phyloP scores from a whole-genome alignment of 2,888 invertebrate species.

The Lasius platythorax region DNA sequence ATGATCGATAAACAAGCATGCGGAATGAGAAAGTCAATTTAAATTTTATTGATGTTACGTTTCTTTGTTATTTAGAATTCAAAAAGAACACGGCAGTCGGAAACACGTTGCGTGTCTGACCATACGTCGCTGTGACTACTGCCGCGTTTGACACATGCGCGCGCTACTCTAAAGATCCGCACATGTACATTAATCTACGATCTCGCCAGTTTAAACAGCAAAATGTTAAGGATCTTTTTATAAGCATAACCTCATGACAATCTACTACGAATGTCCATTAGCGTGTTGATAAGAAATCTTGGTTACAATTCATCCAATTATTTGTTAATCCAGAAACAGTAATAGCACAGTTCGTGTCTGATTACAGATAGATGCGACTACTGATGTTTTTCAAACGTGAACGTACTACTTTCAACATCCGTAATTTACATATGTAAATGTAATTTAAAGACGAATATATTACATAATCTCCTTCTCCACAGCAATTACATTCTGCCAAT shows the following conservation, averaged over 20 bases:
- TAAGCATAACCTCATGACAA: background rate
- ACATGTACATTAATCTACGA: constrained; percentile 21
- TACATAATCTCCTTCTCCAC: background rate
- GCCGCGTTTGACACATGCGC: background rate
- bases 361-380: background rate
- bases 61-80: constrained; percentile 31
- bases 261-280: constrained; percentile 15
- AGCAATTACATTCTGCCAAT: background rate
- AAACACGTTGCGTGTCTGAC: constrained; percentile 21
- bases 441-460: background rate
- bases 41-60: constrained; percentile 9
- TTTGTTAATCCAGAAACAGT: background rate
- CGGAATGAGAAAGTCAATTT: constrained; percentile 1
- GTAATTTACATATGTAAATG: background rate
- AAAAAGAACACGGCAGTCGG: background rate
- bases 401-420: background rate
- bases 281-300: constrained; percentile 13
- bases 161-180: constrained; percentile 6
- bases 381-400: background rate
- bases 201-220: background rate
- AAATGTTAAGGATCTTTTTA: constrained; percentile 22
- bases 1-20: background rate
- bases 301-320: constrained; percentile 5
- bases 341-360: background rate
- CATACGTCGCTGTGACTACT: background rate